Conservation (phyloP, 1,140 invertebrate genomes). For the Lanistes nyassanus region DNA sequence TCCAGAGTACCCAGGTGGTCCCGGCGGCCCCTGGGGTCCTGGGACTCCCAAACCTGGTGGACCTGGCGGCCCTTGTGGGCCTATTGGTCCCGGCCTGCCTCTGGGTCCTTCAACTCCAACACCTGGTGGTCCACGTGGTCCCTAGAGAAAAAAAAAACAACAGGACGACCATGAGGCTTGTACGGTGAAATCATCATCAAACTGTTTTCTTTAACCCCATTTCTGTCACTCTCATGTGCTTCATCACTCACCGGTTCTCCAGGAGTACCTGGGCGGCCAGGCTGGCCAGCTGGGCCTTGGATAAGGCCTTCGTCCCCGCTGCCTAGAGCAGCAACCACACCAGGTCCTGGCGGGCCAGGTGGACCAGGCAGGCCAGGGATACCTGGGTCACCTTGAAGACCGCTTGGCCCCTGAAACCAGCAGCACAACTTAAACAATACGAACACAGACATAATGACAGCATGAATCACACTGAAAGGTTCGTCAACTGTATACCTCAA, state of each 20-base stretch:
- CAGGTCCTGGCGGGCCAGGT: constrained; percentile 31
- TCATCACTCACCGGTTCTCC: constrained; percentile 27
- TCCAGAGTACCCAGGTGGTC: constrained; percentile 56
- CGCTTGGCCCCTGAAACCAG: constrained; percentile 48
- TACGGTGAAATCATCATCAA: background rate
- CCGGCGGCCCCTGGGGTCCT: constrained; percentile 41
- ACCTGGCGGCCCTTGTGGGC: constrained; percentile 31
- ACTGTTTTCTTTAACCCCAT: no score
- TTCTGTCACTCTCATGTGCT: no score
- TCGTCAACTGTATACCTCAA: no score
- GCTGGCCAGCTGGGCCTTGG: constrained; percentile 29
- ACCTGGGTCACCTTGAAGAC: constrained; percentile 41
- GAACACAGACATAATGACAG: no score
- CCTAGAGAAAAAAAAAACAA: constrained; percentile 23
- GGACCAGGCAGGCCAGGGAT: constrained; percentile 36
- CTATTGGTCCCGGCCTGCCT: constrained; percentile 34
- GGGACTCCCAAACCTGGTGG: constrained; percentile 34
- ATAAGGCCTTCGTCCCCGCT: background rate
- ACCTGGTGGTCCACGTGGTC: constrained; percentile 30
- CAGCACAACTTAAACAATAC: no score
- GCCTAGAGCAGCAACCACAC: constrained; percentile 4
- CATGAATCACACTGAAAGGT: no score
- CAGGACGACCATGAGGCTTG: no score
- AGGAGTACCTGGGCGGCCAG: constrained; percentile 38
- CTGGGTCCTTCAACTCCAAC: constrained; percentile 33